Percentiles rank a stretch among this genome's conserved stretches.
These are phyloP conservation scores for Anhinga anhinga DNA, from an alignment of 2,113 vertebrate species.

Conservation along the genomic window DNA sequence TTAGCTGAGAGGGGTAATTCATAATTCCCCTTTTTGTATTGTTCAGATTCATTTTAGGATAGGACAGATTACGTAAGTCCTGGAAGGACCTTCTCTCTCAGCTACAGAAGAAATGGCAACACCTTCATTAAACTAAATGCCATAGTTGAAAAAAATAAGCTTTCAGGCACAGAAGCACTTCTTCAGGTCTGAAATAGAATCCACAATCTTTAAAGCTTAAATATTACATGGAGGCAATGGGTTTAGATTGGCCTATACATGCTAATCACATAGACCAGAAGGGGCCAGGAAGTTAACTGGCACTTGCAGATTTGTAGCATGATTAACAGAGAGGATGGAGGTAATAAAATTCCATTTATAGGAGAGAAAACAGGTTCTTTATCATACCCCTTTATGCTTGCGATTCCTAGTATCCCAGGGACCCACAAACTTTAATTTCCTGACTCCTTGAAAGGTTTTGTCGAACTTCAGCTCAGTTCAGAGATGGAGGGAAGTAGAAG, in stretches of 20 bases:
- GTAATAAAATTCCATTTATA: not conserved
- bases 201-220: not conserved
- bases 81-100: not conserved
- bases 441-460: not conserved
- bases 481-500: not conserved
- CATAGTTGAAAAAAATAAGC: not conserved
- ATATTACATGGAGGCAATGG: not conserved
- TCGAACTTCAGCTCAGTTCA: not conserved
- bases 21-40: not conserved
- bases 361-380: not conserved
- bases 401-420: not conserved
- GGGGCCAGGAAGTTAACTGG: not conserved
- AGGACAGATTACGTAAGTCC: not conserved
- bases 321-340: not conserved
- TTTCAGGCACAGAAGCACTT: not conserved
- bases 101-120: not conserved
- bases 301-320: not conserved
- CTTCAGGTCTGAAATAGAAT: not conserved
- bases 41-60: not conserved
- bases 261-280: not conserved
- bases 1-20: not conserved
- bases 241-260: not conserved
- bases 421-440: fast-evolving
- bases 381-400: not conserved
- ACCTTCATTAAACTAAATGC: not conserved